Conservation (phyloP, 1,140 invertebrate genomes). For the Drosophila pectinifera region DNA sequence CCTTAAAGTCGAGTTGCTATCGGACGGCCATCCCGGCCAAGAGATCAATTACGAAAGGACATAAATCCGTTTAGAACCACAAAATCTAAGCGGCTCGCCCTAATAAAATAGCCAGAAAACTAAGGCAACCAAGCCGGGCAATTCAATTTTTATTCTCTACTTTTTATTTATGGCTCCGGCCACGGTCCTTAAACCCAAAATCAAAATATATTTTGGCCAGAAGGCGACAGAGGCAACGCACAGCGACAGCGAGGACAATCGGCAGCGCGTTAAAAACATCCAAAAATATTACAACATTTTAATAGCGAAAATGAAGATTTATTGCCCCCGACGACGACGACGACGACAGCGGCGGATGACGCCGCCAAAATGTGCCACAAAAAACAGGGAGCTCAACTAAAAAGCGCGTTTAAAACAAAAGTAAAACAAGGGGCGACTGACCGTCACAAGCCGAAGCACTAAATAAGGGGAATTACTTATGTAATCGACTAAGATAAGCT, state of each 20-base stretch:
- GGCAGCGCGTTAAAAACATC: slow-evolving; percentile 62
- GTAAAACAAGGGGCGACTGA: slow-evolving; percentile 34
- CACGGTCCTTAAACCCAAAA: slow-evolving; percentile 46
- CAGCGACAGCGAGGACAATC: slow-evolving; percentile 61
- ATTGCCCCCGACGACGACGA: slow-evolving; percentile 68
- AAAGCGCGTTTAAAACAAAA: slow-evolving; percentile 50
- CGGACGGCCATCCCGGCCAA: slow-evolving; percentile 27
- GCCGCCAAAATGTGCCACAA: slow-evolving; percentile 55
- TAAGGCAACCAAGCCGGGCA: slow-evolving; percentile 31
- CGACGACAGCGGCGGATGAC: slow-evolving; percentile 48
- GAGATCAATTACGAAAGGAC: slow-evolving; percentile 63
- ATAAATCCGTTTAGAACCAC: slow-evolving; percentile 70
- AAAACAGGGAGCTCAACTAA: slow-evolving; percentile 64
- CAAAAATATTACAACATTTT: slow-evolving; percentile 81
- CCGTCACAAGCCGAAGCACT: slow-evolving; percentile 18
- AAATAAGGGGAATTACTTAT: slow-evolving; percentile 3
- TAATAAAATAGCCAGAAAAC: slow-evolving; percentile 33
- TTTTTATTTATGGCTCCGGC: slow-evolving; percentile 65
- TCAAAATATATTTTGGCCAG: slow-evolving; percentile 53
- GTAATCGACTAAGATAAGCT: background rate
- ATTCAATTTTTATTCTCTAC: slow-evolving; percentile 71
- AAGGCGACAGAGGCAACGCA: slow-evolving; percentile 19
- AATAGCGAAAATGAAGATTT: slow-evolving; percentile 82
- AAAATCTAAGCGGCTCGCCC: slow-evolving; percentile 51
- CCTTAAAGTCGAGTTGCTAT: slow-evolving; percentile 42